Base-by-base conservation (phyloP, 2,113 vertebrate genomes). In the Proterorhinus semilunaris region DNA sequence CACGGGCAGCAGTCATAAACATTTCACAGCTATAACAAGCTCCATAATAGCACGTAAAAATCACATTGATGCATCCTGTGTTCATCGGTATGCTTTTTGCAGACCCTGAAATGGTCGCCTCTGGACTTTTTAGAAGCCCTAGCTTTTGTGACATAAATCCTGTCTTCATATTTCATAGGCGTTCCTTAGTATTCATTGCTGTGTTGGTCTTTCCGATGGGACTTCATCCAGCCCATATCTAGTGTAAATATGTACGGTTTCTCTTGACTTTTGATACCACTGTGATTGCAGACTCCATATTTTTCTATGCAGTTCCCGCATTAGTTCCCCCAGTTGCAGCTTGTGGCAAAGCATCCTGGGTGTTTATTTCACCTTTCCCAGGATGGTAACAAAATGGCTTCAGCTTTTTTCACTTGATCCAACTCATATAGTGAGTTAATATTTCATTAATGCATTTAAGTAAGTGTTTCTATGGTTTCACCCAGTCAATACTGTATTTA, bases 1-100 rank as follows among this genome's bases (percentile, higher is more conserved):
- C 72, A 75, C 27, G 64, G 86, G 62, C 76, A 53, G 69, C 9
- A 1, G 48, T 54, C 70, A 55, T 86, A 85, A 88, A 74, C 8
- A 68, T 73, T 49, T 64, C 76, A 57, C 66, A 42, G 75, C 63
- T 9, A 82, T 69, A 80, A 84, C 51, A 53, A 64, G 71, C 77
- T 46, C 68, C 69, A 65, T 68, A 63, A 51, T 55, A 49, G 76
- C 27, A 21, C 51, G 50, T 45, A 52, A 27, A 8, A 74, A 66
- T 54, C 3, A 11, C 66, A 42, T 6, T 27, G 54, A 68, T 21
- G 55, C 55, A 58, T 58, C 55, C 55, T 58, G 55, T 58, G 21
- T 58, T 58, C 27, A 36, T 58, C n/a, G 58, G n/a, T 45, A 61
- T n/a, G 42, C 44, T n/a, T 61, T 48, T 61, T 65, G 13, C 58